These are phyloP conservation scores for Lordiphosa andalusiaca DNA, from an alignment of 2,888 invertebrate genomes.

Conservation along the genomic window DNA sequence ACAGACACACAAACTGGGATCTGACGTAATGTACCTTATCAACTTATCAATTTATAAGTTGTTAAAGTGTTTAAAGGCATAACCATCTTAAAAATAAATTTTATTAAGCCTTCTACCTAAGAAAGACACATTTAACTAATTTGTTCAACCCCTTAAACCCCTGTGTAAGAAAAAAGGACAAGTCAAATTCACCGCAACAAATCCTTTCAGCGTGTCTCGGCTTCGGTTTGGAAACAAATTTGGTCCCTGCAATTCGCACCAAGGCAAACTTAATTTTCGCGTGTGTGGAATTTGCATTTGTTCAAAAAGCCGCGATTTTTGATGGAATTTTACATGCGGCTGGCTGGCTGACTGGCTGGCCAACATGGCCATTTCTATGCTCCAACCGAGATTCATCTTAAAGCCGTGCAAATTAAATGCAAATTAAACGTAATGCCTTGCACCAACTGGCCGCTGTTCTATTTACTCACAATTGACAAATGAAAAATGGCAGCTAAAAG, in stretches of 20 bases:
- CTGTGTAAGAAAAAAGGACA: too few species aligned
- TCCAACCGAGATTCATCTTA: slow-evolving; percentile 27
- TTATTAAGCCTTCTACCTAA: too few species aligned
- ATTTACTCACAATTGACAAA: slow-evolving; percentile 65
- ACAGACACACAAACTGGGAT: too few species aligned
- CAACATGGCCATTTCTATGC: slow-evolving; percentile 25
- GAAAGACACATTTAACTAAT: background rate
- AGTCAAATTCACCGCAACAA: background rate
- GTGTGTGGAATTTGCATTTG: slow-evolving; percentile 54
- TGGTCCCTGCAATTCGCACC: slow-evolving; percentile 16
- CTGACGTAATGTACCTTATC: too few species aligned
- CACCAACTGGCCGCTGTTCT: slow-evolving; percentile 23
- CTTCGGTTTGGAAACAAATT: background rate
- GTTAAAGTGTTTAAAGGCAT: too few species aligned
- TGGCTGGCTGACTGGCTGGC: too few species aligned
- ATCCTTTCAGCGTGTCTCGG: slow-evolving; percentile 32
- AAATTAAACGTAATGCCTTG: slow-evolving; percentile 19
- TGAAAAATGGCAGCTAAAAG: slow-evolving; percentile 70
- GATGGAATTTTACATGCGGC: slow-evolving; percentile 71
- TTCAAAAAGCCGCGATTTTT: slow-evolving; percentile 60
- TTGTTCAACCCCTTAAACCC: background rate
- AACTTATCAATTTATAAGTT: too few species aligned
- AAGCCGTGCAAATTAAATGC: slow-evolving; percentile 26
- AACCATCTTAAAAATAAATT: too few species aligned
- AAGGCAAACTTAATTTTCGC: slow-evolving; percentile 68